Evolutionary conservation across 2,797 vertebrate species (phyloP).

Genomic region (Discoglossus pictus): DNA sequence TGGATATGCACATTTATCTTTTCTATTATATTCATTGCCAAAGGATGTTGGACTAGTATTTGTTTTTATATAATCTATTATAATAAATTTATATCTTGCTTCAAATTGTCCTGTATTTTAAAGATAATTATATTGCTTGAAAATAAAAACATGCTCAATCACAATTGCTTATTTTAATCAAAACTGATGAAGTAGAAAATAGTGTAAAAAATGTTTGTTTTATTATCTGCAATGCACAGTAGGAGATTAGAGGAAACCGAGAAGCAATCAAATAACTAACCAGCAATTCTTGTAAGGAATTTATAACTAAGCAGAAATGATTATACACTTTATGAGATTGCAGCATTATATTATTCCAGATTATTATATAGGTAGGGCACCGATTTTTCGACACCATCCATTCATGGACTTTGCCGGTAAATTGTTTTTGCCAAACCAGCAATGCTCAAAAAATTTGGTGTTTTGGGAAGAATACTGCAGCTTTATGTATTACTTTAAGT

Average conservation of each 20-base stretch:
- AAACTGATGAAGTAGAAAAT: constrained; percentile 34
- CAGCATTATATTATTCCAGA: too few relatives aligned
- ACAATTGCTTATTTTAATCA: constrained; percentile 40
- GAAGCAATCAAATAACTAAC: neutral
- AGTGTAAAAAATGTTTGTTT: constrained; percentile 19
- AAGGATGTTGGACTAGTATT: too few relatives aligned
- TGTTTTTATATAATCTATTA: too few relatives aligned
- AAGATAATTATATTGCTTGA: constrained; percentile 32
- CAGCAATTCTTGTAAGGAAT: constrained; percentile 13
- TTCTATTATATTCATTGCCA: too few relatives aligned
- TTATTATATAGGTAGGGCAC: neutral
- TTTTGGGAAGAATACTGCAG: too few relatives aligned
- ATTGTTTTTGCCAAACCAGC: too few relatives aligned
- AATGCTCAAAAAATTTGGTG: too few relatives aligned
- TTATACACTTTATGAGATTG: too few relatives aligned
- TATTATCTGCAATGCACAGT: neutral
- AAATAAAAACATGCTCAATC: constrained; percentile 21
- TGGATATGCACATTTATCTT: too few relatives aligned
- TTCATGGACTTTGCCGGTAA: too few relatives aligned
- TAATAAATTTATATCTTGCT: neutral
- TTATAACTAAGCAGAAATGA: neutral
- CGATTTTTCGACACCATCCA: too few relatives aligned
- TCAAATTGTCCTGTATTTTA: neutral
- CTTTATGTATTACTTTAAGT: too few relatives aligned
- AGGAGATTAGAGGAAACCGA: neutral